Evolutionary conservation across 2,888 invertebrate genomes (phyloP).

Genomic region (Phyllotreta striolata): DNA sequence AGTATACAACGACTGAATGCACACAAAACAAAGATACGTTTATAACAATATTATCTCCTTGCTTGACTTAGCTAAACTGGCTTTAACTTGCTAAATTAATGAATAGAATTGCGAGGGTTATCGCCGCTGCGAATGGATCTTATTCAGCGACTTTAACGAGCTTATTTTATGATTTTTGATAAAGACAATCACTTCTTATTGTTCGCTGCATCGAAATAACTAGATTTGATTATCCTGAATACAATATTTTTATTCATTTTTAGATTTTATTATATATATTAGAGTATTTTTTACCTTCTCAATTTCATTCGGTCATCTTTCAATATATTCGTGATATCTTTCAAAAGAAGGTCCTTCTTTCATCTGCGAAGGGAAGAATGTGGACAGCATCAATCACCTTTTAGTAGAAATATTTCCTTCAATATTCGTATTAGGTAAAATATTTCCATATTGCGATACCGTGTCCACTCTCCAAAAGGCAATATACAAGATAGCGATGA

Average conservation of each 20-base stretch:
- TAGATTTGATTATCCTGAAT: too few species aligned
- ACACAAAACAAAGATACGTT: constrained; percentile 16
- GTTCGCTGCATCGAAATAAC: too few species aligned
- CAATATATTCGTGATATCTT: constrained; percentile 7
- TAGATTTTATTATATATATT: too few species aligned
- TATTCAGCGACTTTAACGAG: background rate
- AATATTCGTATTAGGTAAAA: constrained; percentile 20
- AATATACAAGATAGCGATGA: constrained; percentile 25
- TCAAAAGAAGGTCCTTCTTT: constrained; percentile 16
- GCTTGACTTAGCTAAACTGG: constrained; percentile 9
- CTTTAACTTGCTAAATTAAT: constrained; percentile 7
- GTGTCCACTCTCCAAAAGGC: constrained; percentile 22
- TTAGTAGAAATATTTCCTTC: constrained; percentile 10
- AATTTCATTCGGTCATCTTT: constrained; percentile 11
- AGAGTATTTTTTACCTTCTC: too few species aligned
- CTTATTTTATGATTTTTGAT: too few species aligned
- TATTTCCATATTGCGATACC: constrained; percentile 19
- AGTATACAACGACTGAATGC: constrained; percentile 15
- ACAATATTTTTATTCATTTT: too few species aligned
- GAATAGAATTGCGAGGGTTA: constrained; percentile 7
- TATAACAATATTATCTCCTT: constrained; percentile 16
- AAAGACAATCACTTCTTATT: too few species aligned
- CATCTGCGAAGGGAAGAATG: constrained; percentile 15
- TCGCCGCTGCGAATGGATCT: constrained; percentile 1
- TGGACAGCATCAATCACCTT: constrained; percentile 8